phyloP scores from a whole-genome alignment of 2,888 invertebrate genomes.

The Rosalia funebris region DNA sequence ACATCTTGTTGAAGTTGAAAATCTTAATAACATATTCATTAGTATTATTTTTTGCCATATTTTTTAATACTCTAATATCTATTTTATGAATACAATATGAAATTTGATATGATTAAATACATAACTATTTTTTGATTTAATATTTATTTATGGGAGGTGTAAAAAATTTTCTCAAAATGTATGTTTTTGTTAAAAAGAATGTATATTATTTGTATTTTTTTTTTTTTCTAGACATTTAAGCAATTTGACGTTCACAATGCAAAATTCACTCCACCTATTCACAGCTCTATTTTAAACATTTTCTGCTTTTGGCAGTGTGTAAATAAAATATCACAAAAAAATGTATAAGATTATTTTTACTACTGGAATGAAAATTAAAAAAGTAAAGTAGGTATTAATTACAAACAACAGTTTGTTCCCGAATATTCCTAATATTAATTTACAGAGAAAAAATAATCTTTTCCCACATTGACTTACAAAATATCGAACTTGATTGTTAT shows the following conservation, averaged over 20 bases:
- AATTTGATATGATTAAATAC: slow-evolving; percentile 24
- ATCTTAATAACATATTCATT: too few relatives aligned
- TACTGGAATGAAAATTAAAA: slow-evolving; percentile 14
- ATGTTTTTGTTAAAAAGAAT: slow-evolving; percentile 3
- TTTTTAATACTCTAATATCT: too few relatives aligned
- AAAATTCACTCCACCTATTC: slow-evolving; percentile 36
- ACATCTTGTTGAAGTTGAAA: too few relatives aligned
- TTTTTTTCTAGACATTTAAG: neutral
- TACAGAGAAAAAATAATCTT: neutral
- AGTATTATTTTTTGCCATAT: too few relatives aligned
- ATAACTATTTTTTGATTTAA: slow-evolving; percentile 20
- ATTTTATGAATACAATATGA: too few relatives aligned
- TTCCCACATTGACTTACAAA: neutral
- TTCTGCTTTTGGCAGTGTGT: slow-evolving; percentile 39
- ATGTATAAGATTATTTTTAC: slow-evolving; percentile 13
- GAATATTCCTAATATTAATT: slow-evolving; percentile 3
- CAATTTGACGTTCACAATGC: slow-evolving; percentile 20
- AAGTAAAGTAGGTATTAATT: too few relatives aligned
- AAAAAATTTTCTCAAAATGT: slow-evolving; percentile 18
- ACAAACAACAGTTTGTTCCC: slow-evolving; percentile 12
- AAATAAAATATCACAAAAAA: slow-evolving; percentile 30
- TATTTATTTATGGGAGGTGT: slow-evolving; percentile 22
- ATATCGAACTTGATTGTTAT: neutral
- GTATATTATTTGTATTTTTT: slow-evolving; percentile 11
- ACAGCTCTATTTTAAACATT: slow-evolving; percentile 36